phyloP scores from a whole-genome alignment of 2,797 vertebrate genomes.

The Urocyon cinereoargenteus region DNA sequence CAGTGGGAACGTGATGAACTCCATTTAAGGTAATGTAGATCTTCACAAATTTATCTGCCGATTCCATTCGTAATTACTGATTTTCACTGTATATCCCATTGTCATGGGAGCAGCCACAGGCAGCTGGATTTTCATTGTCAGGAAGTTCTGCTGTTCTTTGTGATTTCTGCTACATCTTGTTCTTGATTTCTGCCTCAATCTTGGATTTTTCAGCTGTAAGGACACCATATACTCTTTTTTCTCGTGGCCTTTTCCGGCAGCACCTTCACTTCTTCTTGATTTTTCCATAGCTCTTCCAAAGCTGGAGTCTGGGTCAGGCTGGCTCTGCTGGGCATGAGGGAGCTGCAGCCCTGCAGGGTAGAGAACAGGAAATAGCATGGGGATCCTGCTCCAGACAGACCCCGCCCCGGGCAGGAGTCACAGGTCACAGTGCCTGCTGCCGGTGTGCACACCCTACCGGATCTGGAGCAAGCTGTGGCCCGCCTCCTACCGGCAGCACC shows the following conservation, averaged over 20 bases:
- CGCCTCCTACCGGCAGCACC: accelerated
- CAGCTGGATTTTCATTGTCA: not conserved
- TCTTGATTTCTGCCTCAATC: not conserved
- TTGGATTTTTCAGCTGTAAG: not conserved
- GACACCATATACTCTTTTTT: not conserved
- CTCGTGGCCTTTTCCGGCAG: not conserved
- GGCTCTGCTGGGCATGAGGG: not conserved
- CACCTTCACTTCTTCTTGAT: not conserved
- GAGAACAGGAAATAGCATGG: not conserved
- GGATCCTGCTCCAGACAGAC: not conserved
- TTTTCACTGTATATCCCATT: not conserved
- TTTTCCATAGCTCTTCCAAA: not conserved
- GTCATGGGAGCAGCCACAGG: not conserved
- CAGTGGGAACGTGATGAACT: not conserved
- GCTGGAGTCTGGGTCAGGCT: not conserved
- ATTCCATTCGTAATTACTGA: not conserved
- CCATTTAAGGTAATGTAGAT: not conserved
- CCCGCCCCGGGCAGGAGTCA: not conserved
- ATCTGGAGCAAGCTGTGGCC: not conserved
- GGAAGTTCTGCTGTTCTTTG: not conserved
- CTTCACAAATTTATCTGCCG: not conserved
- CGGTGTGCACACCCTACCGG: not conserved
- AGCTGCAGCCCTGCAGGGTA: not conserved
- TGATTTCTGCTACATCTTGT: not conserved
- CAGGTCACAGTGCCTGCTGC: not conserved